A percentile compares a stretch with the other conserved stretches of the same genome.
Evolutionary conservation across 35 echinoderm and acorn worm species (phyloP).

Genomic region (Hemicentrotus pulcherrimus): DNA sequence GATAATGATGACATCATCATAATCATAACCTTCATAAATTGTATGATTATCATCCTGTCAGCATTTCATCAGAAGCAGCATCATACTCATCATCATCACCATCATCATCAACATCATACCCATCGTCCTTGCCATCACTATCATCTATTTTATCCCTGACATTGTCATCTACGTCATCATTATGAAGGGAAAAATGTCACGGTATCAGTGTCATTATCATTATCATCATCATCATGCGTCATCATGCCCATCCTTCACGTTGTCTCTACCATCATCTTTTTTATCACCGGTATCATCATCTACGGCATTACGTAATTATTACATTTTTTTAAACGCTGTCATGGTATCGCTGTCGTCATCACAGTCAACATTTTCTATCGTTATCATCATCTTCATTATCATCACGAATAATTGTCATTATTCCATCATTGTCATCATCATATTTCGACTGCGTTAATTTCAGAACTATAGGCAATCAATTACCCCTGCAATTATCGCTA

Average conservation of each 20-base stretch:
- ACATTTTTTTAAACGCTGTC: constrained; percentile 25
- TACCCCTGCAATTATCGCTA: no score
- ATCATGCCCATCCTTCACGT: constrained; percentile 33
- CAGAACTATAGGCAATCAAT: no score
- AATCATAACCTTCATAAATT: neutral
- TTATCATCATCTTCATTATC: no score
- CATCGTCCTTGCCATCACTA: neutral
- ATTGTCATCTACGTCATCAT: constrained; percentile 42
- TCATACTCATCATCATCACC: no score
- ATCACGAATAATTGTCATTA: no score
- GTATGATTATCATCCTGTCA: neutral
- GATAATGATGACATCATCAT: neutral
- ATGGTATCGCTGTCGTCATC: no score
- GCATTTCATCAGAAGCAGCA: neutral
- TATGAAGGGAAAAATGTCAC: no score
- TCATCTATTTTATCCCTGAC: neutral
- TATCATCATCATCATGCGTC: no score
- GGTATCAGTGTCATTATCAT: constrained; percentile 34
- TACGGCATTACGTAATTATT: neutral
- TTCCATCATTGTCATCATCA: no score
- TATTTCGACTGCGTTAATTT: no score
- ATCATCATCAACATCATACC: no score
- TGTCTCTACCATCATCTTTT: constrained; percentile 30
- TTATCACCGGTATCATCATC: constrained; percentile 48
- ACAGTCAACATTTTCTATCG: constrained; percentile 51